These are phyloP conservation scores for Vombatus ursinus DNA, from an alignment of 2,113 vertebrate species.

Conservation along the genomic window DNA sequence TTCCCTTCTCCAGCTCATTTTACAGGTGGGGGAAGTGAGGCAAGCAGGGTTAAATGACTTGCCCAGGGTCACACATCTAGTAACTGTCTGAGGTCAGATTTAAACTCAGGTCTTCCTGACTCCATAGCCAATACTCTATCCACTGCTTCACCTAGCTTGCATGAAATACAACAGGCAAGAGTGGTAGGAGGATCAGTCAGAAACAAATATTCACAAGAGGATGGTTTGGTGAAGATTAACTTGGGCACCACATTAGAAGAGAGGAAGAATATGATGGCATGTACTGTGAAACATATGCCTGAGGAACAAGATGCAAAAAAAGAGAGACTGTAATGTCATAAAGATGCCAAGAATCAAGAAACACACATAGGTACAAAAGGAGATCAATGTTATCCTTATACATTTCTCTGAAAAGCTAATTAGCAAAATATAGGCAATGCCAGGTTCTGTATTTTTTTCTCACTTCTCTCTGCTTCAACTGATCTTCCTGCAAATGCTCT, in stretches of 20 bases:
- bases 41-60: no score
- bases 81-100: no score
- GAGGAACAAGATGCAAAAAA: constrained; percentile 20
- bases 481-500: no score
- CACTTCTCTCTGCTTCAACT: no score
- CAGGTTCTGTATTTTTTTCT: no score
- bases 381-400: not conserved
- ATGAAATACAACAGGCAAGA: constrained; percentile 34
- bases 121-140: no score
- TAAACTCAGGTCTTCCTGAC: no score
- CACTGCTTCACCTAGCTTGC: not conserved
- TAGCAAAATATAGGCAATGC: no score
- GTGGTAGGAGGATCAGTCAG: not conserved
- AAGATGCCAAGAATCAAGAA: constrained; percentile 53
- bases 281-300: not conserved
- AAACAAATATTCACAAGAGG: constrained; percentile 1
- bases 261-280: not conserved
- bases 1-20: no score
- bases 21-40: no score
- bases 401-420: no score
- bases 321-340: not conserved
- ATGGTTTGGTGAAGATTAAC: not conserved
- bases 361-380: constrained; percentile 22
- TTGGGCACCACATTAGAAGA: not conserved
- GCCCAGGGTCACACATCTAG: no score